phyloP scores from a whole-genome alignment of 2,888 invertebrate genomes.

The Prosopocoilus inquinatus region DNA sequence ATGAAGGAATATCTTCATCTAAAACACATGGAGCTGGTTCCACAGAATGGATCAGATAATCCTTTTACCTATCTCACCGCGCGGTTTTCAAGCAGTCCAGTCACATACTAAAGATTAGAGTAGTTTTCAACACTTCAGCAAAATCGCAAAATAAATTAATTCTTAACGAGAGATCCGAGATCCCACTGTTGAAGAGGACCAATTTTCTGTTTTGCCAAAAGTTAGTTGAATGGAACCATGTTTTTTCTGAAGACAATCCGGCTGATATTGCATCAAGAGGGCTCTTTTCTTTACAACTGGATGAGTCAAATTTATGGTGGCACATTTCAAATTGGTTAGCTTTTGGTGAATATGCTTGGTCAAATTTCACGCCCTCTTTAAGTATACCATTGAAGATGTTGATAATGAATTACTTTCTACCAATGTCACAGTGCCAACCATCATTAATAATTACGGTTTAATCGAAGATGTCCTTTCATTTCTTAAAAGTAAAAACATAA shows the following conservation, averaged over 20 bases:
- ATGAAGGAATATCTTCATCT: background rate
- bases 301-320: slow-evolving; percentile 11
- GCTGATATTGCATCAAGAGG: background rate
- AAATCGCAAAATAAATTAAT: slow-evolving; percentile 5
- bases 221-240: slow-evolving; percentile 13
- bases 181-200: slow-evolving; percentile 10
- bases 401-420: too few species aligned
- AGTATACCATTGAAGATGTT: too few species aligned
- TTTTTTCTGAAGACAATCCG: slow-evolving; percentile 14
- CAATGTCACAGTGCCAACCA: too few species aligned
- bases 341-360: too few species aligned
- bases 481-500: too few species aligned
- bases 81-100: background rate
- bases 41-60: background rate
- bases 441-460: too few species aligned
- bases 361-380: too few species aligned
- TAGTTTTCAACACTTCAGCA: slow-evolving; percentile 10
- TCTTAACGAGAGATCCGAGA: slow-evolving; percentile 6
- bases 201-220: slow-evolving; percentile 2
- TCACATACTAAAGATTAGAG: slow-evolving; percentile 4
- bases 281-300: slow-evolving; percentile 1
- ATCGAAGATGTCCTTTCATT: too few species aligned
- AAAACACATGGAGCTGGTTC: background rate
- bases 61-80: background rate
- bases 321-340: slow-evolving; percentile 1